A percentile compares a stretch with the other conserved stretches of the same genome.
Evolutionary conservation across 2,113 vertebrate genomes (phyloP).

Genomic region (Spizaetus ornatus): DNA sequence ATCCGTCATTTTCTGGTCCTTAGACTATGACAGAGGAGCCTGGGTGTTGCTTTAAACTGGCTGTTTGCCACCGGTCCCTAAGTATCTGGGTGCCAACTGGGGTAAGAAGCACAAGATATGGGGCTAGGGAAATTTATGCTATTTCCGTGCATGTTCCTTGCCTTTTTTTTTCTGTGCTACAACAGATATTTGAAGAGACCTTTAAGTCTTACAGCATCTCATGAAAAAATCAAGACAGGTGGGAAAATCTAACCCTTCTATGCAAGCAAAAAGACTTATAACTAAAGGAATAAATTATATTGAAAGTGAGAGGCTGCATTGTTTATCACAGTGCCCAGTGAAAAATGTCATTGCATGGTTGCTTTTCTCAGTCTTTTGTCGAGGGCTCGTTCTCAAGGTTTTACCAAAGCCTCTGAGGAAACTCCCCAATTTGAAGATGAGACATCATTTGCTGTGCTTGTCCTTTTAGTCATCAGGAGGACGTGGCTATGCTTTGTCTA

Average conservation of each 20-base stretch:
- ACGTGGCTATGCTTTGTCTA: not conserved
- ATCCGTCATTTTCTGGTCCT: not conserved
- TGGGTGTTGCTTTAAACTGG: not conserved
- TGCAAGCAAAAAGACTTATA: not conserved
- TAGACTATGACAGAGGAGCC: not conserved
- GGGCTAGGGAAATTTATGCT: not conserved
- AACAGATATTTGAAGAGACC: not conserved
- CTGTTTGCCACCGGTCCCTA: not conserved
- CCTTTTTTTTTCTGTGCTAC: not conserved
- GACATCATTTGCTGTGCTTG: not conserved
- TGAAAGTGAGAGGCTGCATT: not conserved
- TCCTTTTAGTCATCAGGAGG: not conserved
- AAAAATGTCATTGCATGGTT: not conserved
- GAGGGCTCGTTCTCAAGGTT: not conserved
- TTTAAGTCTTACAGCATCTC: not conserved
- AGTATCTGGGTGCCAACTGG: not conserved
- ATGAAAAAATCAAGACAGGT: not conserved
- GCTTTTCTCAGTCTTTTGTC: not conserved
- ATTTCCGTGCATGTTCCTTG: not conserved
- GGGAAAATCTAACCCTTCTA: not conserved
- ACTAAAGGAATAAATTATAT: not conserved
- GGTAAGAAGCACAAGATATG: not conserved
- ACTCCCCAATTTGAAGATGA: not conserved
- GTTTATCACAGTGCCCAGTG: not conserved
- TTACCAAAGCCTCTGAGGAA: not conserved